A percentile compares a stretch with the other conserved stretches of the same genome.
These are phyloP conservation scores for Nothoprocta pentlandii DNA, from an alignment of 2,113 vertebrate genomes.

Conservation along the genomic window DNA sequence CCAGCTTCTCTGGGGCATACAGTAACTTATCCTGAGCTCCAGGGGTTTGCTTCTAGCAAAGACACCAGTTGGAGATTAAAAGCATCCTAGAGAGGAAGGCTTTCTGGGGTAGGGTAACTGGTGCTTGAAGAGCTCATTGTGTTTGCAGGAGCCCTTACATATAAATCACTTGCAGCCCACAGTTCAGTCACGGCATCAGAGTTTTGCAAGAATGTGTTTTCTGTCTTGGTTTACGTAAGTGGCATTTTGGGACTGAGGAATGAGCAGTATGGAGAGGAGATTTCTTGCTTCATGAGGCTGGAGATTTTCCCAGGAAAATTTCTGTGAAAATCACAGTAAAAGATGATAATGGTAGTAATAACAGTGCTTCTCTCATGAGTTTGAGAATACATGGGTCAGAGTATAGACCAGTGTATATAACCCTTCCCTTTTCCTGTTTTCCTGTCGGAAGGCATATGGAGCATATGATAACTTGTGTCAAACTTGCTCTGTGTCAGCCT, in stretches of 20 bases:
- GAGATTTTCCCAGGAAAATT: conserved; percentile 20
- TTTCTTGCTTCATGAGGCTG: conserved; percentile 7
- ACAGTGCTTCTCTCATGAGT: background rate
- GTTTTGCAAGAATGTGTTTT: conserved; percentile 42
- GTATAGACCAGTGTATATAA: background rate
- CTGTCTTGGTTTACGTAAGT: background rate
- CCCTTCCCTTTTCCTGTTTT: conserved; percentile 40
- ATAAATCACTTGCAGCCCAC: background rate
- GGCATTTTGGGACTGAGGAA: background rate
- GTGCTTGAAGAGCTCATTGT: accelerated
- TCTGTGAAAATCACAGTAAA: background rate
- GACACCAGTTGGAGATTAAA: background rate
- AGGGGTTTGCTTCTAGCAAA: background rate
- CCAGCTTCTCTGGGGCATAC: background rate
- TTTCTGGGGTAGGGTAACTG: background rate
- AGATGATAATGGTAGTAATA: background rate
- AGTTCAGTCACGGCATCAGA: background rate
- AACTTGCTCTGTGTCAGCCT: background rate
- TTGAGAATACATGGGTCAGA: background rate
- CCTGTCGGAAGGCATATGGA: conserved; percentile 24
- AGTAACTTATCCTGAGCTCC: background rate
- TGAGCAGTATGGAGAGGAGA: background rate
- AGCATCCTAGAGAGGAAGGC: background rate
- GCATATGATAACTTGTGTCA: background rate
- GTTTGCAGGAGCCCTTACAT: background rate